These are phyloP conservation scores for Epinotia ramella DNA, from an alignment of 2,888 invertebrate genomes.

Conservation along the genomic window DNA sequence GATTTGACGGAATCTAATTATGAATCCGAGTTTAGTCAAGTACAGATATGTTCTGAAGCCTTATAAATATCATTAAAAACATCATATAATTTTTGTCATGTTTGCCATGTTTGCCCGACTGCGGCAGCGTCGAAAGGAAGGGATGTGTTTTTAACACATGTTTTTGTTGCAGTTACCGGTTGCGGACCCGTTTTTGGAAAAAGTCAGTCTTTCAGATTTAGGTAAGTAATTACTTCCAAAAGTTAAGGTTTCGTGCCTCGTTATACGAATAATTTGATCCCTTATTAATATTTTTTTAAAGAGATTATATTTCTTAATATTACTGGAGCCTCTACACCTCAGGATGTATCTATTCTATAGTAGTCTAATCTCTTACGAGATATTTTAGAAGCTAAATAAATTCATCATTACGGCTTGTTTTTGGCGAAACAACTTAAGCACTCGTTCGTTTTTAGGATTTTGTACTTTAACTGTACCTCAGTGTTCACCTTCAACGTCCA, in stretches of 20 bases:
- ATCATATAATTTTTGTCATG: no score
- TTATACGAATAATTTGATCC: neutral
- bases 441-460: neutral
- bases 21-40: no score
- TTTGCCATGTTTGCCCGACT: no score
- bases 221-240: constrained; percentile 63
- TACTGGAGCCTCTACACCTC: neutral
- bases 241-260: constrained; percentile 18
- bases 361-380: neutral
- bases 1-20: no score
- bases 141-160: neutral
- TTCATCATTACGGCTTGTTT: neutral
- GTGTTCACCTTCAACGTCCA: neutral
- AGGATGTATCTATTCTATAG: neutral
- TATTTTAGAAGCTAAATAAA: neutral
- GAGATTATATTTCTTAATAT: neutral
- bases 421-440: neutral
- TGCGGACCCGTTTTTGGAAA: constrained; percentile 96
- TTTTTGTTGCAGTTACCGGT: constrained; percentile 90
- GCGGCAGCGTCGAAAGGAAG: no score
- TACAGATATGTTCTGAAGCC: no score
- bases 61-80: no score
- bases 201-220: constrained; percentile 84
- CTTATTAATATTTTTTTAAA: neutral
- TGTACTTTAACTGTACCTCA: neutral